Percentiles rank a stretch among this genome's conserved stretches.
These are phyloP conservation scores for Halesus radiatus DNA, from an alignment of 1,140 invertebrate species.

Conservation along the genomic window DNA sequence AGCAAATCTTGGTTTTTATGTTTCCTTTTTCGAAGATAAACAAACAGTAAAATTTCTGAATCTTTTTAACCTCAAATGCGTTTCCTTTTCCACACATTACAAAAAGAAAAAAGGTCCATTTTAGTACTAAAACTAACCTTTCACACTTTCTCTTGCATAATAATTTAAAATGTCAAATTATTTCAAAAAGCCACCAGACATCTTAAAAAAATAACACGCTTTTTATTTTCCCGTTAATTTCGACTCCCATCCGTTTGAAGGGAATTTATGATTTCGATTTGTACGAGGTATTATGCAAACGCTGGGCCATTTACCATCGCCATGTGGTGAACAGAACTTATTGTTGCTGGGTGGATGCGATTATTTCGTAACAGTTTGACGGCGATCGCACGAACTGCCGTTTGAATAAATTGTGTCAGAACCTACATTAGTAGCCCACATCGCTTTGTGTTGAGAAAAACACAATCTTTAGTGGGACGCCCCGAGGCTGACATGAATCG, in stretches of 20 bases:
- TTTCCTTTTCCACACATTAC: no score
- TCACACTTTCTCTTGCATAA: no score
- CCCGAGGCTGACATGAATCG: no score
- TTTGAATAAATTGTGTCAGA: constrained; percentile 29
- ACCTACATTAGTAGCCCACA: constrained; percentile 34
- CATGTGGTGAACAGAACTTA: constrained; percentile 4
- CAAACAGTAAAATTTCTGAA: no score
- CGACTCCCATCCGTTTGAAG: background rate
- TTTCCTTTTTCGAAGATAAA: no score
- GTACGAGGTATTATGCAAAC: constrained; percentile 25
- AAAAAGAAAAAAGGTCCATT: no score
- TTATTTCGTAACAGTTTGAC: constrained; percentile 13
- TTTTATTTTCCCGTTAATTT: background rate
- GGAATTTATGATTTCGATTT: constrained; percentile 35
- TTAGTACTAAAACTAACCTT: no score
- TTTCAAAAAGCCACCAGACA: background rate
- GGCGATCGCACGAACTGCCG: constrained; percentile 16
- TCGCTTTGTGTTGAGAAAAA: background rate
- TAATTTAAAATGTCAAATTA: no score
- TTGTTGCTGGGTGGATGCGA: constrained; percentile 1
- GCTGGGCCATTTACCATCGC: constrained; percentile 21
- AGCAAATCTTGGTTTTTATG: no score
- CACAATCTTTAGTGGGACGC: no score
- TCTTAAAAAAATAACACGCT: background rate
- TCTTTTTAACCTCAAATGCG: no score